Base-by-base conservation (phyloP, 2,888 invertebrate genomes). In the Thereva nobilitata region DNA sequence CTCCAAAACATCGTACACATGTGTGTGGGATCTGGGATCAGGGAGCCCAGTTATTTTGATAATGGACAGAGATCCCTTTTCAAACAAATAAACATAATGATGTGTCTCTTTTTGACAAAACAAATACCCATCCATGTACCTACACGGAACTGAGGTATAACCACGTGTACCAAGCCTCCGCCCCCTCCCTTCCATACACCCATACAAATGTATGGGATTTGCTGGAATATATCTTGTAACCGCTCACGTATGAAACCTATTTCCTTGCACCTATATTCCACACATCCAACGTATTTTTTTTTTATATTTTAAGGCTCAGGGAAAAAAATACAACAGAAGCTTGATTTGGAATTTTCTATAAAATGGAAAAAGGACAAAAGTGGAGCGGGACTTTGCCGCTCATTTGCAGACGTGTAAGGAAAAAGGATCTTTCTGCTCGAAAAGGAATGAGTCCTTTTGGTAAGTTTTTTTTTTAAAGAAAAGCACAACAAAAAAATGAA, bases 61-160 rank as follows among this genome's bases (percentile, higher is more conserved):
- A 67, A 69, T 67, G 67, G 69, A 67, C 67, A 5, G 61, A 50
- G 64, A 67, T 67, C 67, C 63, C 52, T 69, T 69, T 67, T 67
- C 69, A 69, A 69, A 69, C 69, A 69, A 69, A 67, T 67, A 69
- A 69, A 67, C 64, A 69, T 69, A 69, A 69, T 69, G 69, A 69
- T 66, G 63, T 64, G 61, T 63, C 54, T 66, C 66, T 66, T 68
- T 52, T 61, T 61, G 61, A 61, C 61, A 66, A 68, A 68, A 68
- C 59, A 68, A 68, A 68, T 66, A 61, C 59, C 53, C 54, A 57
- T 34, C 40, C 65, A 59, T 65, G 54, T 59, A 57, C 56, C 55
- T 56, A 49, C 41, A 63, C 56, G 64, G 57, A 23, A 23, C 23
- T 23, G 23, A 23, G 23, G 23, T 23, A 23, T 23, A 23, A 23